phyloP scores from a whole-genome alignment of 2,888 invertebrate genomes.

The Drosophila parthenogenetica region DNA sequence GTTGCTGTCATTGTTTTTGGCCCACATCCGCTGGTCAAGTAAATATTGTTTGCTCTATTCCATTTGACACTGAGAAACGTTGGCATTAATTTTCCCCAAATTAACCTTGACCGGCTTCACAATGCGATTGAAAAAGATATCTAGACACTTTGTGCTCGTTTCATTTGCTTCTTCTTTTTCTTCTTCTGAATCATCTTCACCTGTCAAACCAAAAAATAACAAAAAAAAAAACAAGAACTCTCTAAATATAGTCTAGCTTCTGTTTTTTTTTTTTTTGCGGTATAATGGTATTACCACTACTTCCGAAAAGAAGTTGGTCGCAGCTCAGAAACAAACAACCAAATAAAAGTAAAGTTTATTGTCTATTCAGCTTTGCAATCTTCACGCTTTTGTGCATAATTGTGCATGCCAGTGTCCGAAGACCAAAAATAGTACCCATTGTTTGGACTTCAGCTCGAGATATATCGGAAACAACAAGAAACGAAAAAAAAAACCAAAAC shows the following conservation, averaged over 20 bases:
- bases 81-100: slow-evolving; percentile 70
- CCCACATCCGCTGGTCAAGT: slow-evolving; percentile 72
- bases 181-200: slow-evolving; percentile 25
- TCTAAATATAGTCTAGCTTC: slow-evolving; percentile 50
- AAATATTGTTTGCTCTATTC: slow-evolving; percentile 62
- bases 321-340: slow-evolving; percentile 44
- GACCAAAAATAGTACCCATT: slow-evolving; percentile 74
- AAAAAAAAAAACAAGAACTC: slow-evolving; percentile 14
- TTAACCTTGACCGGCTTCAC: slow-evolving; percentile 82
- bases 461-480: slow-evolving; percentile 41
- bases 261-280: slow-evolving; percentile 18
- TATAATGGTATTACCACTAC: slow-evolving; percentile 41
- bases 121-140: slow-evolving; percentile 59
- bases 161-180: slow-evolving; percentile 28
- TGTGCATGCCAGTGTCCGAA: slow-evolving; percentile 77
- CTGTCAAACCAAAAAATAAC: slow-evolving; percentile 20
- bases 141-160: slow-evolving; percentile 64
- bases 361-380: slow-evolving; percentile 65
- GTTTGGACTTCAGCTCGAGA: slow-evolving; percentile 38
- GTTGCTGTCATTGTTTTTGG: slow-evolving; percentile 58
- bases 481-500: slow-evolving; percentile 21
- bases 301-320: slow-evolving; percentile 75
- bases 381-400: slow-evolving; percentile 80
- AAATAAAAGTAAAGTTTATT: slow-evolving; percentile 58
- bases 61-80: slow-evolving; percentile 59